Evolutionary conservation across 2,888 invertebrate genomes (phyloP), one percentile per base, ranked within the genome.

Genomic region (Matsumyia berberina): DNA sequence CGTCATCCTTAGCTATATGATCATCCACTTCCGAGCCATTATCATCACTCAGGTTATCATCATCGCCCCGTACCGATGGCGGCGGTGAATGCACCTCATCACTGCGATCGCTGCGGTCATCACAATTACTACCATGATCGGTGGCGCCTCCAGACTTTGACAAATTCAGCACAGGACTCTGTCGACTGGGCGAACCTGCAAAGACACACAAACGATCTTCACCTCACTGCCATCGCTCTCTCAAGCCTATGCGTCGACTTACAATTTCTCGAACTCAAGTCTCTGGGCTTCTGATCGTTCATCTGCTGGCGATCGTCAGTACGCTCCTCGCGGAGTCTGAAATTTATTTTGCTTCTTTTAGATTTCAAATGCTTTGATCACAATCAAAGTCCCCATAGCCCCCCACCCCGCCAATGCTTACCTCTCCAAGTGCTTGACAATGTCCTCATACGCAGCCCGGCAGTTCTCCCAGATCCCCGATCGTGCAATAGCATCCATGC

Each of bases 381-480:
- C 69, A 64, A 66, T 15, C 11, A 24, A 24, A 24, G 39, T 24
- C 5, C 57, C 29, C 19, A 5, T 58, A 12, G 9, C 3, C 37
- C 42, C 55, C 44, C 66, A n/a, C 49, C 33, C 31, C 64, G 4
- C 2, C 66, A 51, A 78, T 80, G 92, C 95, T 94, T 95, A 97
- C 96, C 97, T 96, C 94, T 97, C 97, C 91, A 97, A 94, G 92
- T 97, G 97, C 94, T 97, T 97, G 89, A 97, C 97, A 92, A 97
- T 97, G 93, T 97, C 97, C 93, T 97, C 97, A 92, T 97, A 97
- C 89, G 97, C 97, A 87, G 97, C 97, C 92, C 97, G 94, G 94
- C 97, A 97, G 93, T 97, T 97, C 94, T 97, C 97, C 97, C 97
- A 97, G 91, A 97, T 96, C 89, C 96, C 96, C 91, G 96, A 96